Evolutionary conservation across 2,888 invertebrate genomes (phyloP).

Genomic region (Watsonalla cultraria): DNA sequence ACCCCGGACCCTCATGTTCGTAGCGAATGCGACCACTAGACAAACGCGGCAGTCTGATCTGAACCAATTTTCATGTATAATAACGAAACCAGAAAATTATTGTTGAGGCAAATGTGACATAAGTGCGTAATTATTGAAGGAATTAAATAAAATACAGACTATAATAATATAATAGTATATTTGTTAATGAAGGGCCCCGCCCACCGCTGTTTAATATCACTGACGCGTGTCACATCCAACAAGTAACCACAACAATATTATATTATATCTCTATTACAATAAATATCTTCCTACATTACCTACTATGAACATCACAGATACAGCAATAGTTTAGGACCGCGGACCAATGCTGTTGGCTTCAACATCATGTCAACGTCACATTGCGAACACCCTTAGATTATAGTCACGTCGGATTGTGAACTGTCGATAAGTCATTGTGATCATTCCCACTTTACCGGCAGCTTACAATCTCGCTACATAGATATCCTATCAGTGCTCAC

Average conservation of each 20-base stretch:
- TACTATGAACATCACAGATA: constrained; percentile 63
- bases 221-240: constrained; percentile 33
- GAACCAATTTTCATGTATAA: too few species aligned
- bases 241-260: constrained; percentile 4
- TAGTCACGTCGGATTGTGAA: background rate
- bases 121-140: too few species aligned
- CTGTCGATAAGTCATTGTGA: too few species aligned
- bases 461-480: too few species aligned
- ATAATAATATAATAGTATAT: constrained; percentile 23
- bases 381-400: background rate
- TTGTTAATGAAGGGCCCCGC: constrained; percentile 39
- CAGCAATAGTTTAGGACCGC: constrained; percentile 36
- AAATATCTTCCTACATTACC: constrained; percentile 36
- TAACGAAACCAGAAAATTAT: too few species aligned
- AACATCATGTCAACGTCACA: background rate
- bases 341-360: constrained; percentile 12
- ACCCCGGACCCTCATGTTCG: too few species aligned
- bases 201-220: constrained; percentile 58
- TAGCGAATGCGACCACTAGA: too few species aligned
- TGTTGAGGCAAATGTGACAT: too few species aligned
- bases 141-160: constrained; percentile 13
- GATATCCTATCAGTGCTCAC: too few species aligned
- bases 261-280: constrained; percentile 23
- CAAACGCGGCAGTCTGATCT: too few species aligned
- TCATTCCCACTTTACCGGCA: too few species aligned